A percentile compares a stretch with the other conserved stretches of the same genome.
Evolutionary conservation across 1,140 invertebrate species (phyloP).

Genomic region (Ceratosolen solmsi): DNA sequence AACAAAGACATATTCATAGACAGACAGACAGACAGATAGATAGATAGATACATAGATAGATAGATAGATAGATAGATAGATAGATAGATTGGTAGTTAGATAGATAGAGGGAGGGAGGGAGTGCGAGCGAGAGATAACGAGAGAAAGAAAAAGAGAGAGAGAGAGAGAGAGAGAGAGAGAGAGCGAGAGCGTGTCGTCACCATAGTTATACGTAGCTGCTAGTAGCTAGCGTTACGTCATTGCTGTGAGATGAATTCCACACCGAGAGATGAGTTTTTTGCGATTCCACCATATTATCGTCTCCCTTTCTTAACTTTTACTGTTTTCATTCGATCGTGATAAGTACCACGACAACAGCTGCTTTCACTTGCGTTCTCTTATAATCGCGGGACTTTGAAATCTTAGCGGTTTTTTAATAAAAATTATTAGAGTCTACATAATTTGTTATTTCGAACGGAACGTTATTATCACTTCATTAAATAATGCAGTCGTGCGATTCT

Average conservation of each 20-base stretch:
- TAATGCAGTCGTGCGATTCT: too few relatives aligned
- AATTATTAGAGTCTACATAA: too few relatives aligned
- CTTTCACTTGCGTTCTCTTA: not conserved
- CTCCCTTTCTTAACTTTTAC: not conserved
- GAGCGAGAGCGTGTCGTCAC: not conserved
- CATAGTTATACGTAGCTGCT: slow-evolving; percentile 11
- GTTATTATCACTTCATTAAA: too few relatives aligned
- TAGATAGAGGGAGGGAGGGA: not conserved
- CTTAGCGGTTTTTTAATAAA: too few relatives aligned
- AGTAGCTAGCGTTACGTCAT: slow-evolving; percentile 24
- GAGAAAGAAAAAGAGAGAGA: not conserved
- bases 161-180: not conserved
- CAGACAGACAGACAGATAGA: not conserved
- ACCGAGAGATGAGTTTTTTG: not conserved
- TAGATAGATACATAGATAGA: not conserved
- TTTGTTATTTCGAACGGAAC: too few relatives aligned
- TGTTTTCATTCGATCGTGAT: not conserved
- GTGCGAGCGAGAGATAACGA: not conserved
- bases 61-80: not conserved
- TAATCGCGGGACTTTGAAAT: too few relatives aligned
- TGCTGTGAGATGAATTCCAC: not conserved
- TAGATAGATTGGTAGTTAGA: not conserved
- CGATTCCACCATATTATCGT: not conserved
- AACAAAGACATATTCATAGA: not conserved
- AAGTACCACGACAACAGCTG: not conserved